phyloP scores from a whole-genome alignment of 2,113 vertebrate species.

The Meleagris gallopavo region DNA sequence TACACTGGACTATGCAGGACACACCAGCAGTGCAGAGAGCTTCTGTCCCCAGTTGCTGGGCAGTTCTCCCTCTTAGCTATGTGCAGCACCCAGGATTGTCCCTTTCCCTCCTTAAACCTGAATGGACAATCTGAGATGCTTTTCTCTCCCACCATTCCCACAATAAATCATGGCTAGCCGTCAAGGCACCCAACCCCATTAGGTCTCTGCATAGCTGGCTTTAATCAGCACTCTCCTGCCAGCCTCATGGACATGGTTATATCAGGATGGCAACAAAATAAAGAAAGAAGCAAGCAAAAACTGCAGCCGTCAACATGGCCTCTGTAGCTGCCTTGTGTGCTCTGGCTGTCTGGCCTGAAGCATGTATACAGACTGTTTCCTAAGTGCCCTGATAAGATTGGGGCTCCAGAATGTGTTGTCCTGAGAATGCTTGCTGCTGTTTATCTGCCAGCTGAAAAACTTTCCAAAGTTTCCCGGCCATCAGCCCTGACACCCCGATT shows the following conservation, averaged over 20 bases:
- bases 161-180: background rate
- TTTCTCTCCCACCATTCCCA: background rate
- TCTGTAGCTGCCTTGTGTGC: background rate
- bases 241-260: background rate
- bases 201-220: background rate
- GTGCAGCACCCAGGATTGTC: background rate
- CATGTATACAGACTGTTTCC: conserved; percentile 47
- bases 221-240: background rate
- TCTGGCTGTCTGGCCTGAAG: conserved; percentile 54
- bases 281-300: background rate
- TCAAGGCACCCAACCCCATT: background rate
- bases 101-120: background rate
- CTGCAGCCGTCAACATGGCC: background rate
- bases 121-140: background rate
- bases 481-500: conserved; percentile 67
- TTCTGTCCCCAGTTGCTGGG: background rate
- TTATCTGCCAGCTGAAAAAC: conserved; percentile 72
- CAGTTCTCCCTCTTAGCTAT: background rate
- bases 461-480: conserved; percentile 68
- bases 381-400: conserved; percentile 78
- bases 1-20: background rate
- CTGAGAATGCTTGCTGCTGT: conserved; percentile 65
- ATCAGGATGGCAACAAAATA: background rate
- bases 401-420: conserved; percentile 67
- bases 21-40: background rate